phyloP scores from a whole-genome alignment of 2,113 vertebrate genomes.

The Paradoxurus hermaphroditus region DNA sequence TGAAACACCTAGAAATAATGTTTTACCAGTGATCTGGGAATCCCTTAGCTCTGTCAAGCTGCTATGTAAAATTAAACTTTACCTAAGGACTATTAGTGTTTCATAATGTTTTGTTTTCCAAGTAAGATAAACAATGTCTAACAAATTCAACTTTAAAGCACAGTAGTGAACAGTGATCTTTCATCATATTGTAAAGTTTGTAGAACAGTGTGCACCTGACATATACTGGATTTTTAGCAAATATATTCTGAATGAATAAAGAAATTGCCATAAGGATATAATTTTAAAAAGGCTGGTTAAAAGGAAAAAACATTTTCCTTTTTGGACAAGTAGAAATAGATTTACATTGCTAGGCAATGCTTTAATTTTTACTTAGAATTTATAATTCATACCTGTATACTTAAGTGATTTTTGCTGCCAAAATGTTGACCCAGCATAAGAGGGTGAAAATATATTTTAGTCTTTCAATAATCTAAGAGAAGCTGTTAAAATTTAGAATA shows the following conservation, averaged over 20 bases:
- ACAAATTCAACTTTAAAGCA: not conserved
- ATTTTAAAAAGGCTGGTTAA: not conserved
- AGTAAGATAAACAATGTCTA: not conserved
- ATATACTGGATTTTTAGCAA: not conserved
- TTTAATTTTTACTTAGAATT: constrained; percentile 22
- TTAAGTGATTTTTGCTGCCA: not conserved
- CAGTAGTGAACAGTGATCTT: not conserved
- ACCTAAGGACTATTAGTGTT: not conserved
- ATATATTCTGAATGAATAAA: not conserved
- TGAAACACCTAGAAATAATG: not conserved
- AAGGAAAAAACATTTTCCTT: no score
- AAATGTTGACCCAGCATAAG: not conserved
- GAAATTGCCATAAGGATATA: not conserved
- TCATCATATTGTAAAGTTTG: not conserved
- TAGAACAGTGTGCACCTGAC: not conserved
- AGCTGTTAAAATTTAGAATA: not conserved
- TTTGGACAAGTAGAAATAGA: not conserved
- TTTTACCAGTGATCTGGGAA: not conserved
- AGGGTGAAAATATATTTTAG: not conserved
- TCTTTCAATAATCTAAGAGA: not conserved
- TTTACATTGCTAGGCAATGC: not conserved
- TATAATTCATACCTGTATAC: not conserved
- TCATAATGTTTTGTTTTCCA: not conserved
- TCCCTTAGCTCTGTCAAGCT: not conserved
- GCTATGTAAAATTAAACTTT: not conserved